Percentiles rank a stretch among this genome's conserved stretches.
Conservation (phyloP, 2,888 invertebrate species). For the Aspidiotus rigidus region DNA sequence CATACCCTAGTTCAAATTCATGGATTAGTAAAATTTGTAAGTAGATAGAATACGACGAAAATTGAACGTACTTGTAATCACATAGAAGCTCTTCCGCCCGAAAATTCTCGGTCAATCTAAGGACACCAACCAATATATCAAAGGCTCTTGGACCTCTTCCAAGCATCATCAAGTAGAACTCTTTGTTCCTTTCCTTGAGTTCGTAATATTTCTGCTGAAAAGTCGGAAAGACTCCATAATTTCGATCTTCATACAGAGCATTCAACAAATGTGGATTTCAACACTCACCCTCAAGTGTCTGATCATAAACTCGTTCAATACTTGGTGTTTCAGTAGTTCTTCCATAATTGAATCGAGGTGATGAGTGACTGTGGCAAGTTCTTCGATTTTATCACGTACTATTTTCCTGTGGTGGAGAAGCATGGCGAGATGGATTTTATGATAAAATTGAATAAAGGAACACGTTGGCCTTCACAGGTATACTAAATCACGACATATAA, state of each 20-base stretch:
- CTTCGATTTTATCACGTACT: background rate
- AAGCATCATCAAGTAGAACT: slow-evolving; percentile 28
- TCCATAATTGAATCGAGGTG: background rate
- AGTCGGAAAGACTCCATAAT: background rate
- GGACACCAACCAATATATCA: background rate
- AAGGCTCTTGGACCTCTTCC: slow-evolving; percentile 34
- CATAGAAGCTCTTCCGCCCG: slow-evolving; percentile 13
- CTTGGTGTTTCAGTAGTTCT: background rate
- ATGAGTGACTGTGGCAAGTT: slow-evolving; percentile 3
- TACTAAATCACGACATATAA: too few relatives aligned
- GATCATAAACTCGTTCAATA: slow-evolving; percentile 10
- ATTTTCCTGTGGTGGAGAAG: background rate
- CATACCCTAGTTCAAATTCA: background rate
- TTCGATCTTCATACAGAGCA: background rate
- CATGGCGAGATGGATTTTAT: background rate
- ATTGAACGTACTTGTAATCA: background rate
- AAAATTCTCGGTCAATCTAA: slow-evolving; percentile 28
- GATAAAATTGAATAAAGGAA: too few relatives aligned
- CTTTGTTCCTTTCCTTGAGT: background rate
- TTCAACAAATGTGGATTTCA: background rate
- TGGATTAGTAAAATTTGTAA: background rate
- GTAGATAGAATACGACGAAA: background rate
- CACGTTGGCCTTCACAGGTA: too few relatives aligned
- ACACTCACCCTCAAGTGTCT: slow-evolving; percentile 1
- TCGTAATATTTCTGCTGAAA: slow-evolving; percentile 1